Conservation (phyloP, 2,888 invertebrate species). For the Oscheius sp. region DNA sequence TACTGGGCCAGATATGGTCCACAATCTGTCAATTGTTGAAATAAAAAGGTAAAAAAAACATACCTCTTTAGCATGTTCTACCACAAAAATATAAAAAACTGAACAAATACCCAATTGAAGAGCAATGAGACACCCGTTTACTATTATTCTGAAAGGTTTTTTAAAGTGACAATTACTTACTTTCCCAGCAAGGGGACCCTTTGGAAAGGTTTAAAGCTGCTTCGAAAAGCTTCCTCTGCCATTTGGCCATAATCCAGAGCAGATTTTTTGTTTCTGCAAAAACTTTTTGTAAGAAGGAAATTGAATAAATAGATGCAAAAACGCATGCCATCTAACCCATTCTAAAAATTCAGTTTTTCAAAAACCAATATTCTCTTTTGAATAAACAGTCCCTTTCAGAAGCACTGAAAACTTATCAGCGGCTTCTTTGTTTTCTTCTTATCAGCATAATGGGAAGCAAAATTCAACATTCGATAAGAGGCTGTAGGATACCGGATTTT, state of each 20-base stretch:
- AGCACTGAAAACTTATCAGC: neutral
- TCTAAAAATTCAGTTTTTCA: no score
- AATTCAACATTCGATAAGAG: constrained; percentile 1
- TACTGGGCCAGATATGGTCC: constrained; percentile 34
- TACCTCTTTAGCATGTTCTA: constrained; percentile 61
- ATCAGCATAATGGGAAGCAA: no score
- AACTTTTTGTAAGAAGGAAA: neutral
- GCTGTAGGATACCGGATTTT: no score
- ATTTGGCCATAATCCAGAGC: constrained; percentile 71
- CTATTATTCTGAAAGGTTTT: constrained; percentile 48
- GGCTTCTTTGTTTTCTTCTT: constrained; percentile 10
- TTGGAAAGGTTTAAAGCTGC: constrained; percentile 51
- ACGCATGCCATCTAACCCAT: no score
- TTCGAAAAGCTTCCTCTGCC: constrained; percentile 68
- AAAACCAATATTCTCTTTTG: no score
- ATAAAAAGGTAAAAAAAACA: neutral
- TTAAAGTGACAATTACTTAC: constrained; percentile 28
- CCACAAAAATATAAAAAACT: constrained; percentile 66
- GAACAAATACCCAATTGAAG: constrained; percentile 67
- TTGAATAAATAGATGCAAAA: no score
- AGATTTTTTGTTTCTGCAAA: constrained; percentile 14
- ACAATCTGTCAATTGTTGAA: constrained; percentile 37
- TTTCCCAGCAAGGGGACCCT: constrained; percentile 47
- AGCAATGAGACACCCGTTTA: constrained; percentile 58
- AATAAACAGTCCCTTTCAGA: neutral